Evolutionary conservation across 2,797 vertebrate genomes (phyloP).

Genomic region (Hippopotamyrus pictus): DNA sequence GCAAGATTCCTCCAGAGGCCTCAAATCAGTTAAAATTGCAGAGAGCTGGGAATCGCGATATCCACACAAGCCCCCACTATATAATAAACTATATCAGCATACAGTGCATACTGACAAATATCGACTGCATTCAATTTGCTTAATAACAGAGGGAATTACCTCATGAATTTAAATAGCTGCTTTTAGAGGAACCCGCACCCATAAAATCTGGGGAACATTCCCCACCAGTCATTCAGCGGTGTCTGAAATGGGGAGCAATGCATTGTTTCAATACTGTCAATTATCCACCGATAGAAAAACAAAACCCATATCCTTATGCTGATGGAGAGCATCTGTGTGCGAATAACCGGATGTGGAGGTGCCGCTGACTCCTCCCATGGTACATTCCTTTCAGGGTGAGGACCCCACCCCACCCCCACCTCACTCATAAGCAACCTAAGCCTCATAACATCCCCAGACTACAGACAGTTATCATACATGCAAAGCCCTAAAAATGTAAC

Average conservation of each 20-base stretch:
- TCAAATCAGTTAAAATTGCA: not conserved
- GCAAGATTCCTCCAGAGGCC: not conserved
- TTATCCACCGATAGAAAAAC: constrained; percentile 3
- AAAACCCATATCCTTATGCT: not conserved
- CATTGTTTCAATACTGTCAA: constrained; percentile 9
- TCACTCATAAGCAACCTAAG: not conserved
- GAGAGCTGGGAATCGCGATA: not conserved
- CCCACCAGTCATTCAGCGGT: not conserved
- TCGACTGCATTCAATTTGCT: not conserved
- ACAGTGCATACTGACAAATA: not conserved
- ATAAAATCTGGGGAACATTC: not conserved
- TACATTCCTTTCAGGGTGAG: not conserved
- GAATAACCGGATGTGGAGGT: not conserved
- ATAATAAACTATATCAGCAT: not conserved
- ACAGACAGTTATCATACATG: not conserved
- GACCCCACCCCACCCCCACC: not conserved
- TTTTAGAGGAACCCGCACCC: not conserved
- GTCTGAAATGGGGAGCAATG: not conserved
- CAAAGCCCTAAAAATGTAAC: not conserved
- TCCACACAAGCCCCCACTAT: not conserved
- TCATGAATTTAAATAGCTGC: constrained; percentile 20
- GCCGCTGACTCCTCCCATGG: not conserved
- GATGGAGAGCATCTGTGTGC: not conserved
- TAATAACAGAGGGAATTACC: constrained; percentile 10
- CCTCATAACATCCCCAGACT: not conserved